These are phyloP conservation scores for Ctenopoma kingsleyae DNA, from an alignment of 2,797 vertebrate genomes.

Conservation along the genomic window DNA sequence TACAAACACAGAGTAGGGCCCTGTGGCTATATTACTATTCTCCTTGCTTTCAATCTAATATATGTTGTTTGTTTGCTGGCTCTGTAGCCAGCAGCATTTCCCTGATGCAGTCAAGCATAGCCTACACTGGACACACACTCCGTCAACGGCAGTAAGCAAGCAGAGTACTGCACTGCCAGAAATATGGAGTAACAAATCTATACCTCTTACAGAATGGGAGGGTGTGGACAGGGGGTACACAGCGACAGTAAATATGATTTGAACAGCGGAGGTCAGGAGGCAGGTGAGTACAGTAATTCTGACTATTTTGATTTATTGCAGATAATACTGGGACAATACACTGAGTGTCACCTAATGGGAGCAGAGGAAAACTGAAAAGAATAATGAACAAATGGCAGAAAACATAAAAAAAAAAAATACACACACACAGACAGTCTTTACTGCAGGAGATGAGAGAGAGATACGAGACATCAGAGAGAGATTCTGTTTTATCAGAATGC, in stretches of 20 bases:
- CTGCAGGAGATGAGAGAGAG: constrained; percentile 60
- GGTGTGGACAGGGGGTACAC: constrained; percentile 17
- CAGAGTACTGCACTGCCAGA: constrained; percentile 53
- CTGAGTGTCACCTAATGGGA: constrained; percentile 36
- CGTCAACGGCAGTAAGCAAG: constrained; percentile 67
- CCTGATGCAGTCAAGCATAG: constrained; percentile 62
- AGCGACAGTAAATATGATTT: constrained; percentile 52
- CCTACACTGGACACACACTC: constrained; percentile 66
- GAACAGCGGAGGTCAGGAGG: constrained; percentile 57
- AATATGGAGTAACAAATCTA: constrained; percentile 73
- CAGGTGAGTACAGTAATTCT: constrained; percentile 60
- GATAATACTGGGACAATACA: constrained; percentile 32
- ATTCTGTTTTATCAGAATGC: constrained; percentile 60
- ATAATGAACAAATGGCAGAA: constrained; percentile 37
- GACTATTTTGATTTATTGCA: constrained; percentile 63
- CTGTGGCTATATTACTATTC: constrained; percentile 40
- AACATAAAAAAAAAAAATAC: constrained; percentile 33
- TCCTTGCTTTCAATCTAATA: constrained; percentile 48
- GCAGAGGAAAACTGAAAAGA: not conserved
- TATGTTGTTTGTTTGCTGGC: constrained; percentile 68
- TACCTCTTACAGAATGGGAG: constrained; percentile 53
- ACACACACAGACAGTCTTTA: constrained; percentile 56
- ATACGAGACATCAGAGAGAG: constrained; percentile 63
- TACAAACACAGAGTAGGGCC: constrained; percentile 36
- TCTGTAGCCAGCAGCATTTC: constrained; percentile 66